Base-by-base conservation (phyloP, 2,113 vertebrate species). In the Entomyzon cyanotis region DNA sequence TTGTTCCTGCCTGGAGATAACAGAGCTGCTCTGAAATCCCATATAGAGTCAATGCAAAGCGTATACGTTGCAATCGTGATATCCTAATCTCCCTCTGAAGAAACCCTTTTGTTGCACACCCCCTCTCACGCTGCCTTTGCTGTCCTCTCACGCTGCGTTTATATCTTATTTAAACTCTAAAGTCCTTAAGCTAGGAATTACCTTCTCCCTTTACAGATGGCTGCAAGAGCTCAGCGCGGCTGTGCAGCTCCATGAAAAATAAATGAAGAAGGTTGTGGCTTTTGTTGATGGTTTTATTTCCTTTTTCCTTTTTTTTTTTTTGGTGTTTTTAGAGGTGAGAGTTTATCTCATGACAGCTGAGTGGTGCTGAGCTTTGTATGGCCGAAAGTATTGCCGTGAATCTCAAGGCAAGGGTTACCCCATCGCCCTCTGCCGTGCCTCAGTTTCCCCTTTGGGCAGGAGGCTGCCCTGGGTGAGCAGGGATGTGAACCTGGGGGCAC, bases 151-250 rank as follows among this genome's bases (percentile, higher is more conserved):
- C 10, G 16, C 90, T 49, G 88, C 5, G 4, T 93, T 92, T 89
- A 68, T 64, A 75, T 95, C 84, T 91, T 91, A 83, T 68, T 93
- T 81, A 84, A 93, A 86, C 73, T 42, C 16, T 47, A 4, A 87
- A 86, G 87, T 94, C 90, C 92, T 96, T 82, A 31, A 92, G 95
- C 90, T 67, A 92, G 77, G 90, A 90, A 89, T 92, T 94, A 84
- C 87, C 76, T 84, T 49, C 82, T 67, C 80, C 59, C 65, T 88
- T 91, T 93, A 84, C 83, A 88, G 90, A 92, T 58, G 90, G 88
- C 84, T 79, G 84, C 70, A 20, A 68, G 84, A 82, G 90, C 93
- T 75, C 46, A 59, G 92, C 87, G 18, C 11, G 50, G 46, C 95
- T 76, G 63, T 42, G 27, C 88, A 81, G 73, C 86, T 22, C 69